These are phyloP conservation scores for Agelas oroides DNA, from an alignment of 37 sponge, comb jelly and placozoan genomes.

Conservation along the genomic window DNA sequence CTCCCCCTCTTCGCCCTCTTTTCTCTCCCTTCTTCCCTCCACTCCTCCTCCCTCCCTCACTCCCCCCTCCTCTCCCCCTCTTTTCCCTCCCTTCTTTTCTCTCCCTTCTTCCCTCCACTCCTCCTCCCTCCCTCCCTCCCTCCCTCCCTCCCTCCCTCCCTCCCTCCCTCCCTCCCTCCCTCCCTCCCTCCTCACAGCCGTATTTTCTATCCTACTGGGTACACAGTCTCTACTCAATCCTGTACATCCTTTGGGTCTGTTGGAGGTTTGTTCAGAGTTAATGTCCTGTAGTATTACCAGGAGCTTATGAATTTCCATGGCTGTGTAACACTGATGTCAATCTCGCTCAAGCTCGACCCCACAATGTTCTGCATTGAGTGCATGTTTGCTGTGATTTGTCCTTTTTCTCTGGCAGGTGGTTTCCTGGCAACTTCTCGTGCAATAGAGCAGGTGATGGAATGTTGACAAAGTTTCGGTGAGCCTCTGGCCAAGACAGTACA, in stretches of 20 bases:
- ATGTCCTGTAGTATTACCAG: too few relatives aligned
- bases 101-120: too few relatives aligned
- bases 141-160: too few relatives aligned
- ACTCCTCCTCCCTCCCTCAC: too few relatives aligned
- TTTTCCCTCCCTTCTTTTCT: background rate
- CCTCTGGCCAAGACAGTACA: too few relatives aligned
- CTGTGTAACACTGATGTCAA: too few relatives aligned
- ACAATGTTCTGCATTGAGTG: too few relatives aligned
- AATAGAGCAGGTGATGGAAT: conserved; percentile 60
- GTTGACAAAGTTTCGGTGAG: conserved; percentile 18
- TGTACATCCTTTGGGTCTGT: conserved; percentile 54
- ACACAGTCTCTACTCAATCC: conserved; percentile 50
- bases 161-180: background rate
- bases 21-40: too few relatives aligned
- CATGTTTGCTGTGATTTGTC: too few relatives aligned
- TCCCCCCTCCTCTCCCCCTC: background rate
- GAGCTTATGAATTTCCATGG: too few relatives aligned
- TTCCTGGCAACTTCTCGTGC: conserved; percentile 67
- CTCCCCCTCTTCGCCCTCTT: too few relatives aligned
- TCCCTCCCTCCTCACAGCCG: background rate
- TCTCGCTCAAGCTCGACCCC: background rate
- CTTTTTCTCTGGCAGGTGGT: conserved; percentile 12
- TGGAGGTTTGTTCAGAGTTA: conserved; percentile 72
- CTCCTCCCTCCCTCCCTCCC: too few relatives aligned
- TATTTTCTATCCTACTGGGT: conserved; percentile 65